Percentiles rank a stretch among this genome's conserved stretches.
Evolutionary conservation across 2,888 invertebrate species (phyloP).

Genomic region (Chydorus sphaericus): DNA sequence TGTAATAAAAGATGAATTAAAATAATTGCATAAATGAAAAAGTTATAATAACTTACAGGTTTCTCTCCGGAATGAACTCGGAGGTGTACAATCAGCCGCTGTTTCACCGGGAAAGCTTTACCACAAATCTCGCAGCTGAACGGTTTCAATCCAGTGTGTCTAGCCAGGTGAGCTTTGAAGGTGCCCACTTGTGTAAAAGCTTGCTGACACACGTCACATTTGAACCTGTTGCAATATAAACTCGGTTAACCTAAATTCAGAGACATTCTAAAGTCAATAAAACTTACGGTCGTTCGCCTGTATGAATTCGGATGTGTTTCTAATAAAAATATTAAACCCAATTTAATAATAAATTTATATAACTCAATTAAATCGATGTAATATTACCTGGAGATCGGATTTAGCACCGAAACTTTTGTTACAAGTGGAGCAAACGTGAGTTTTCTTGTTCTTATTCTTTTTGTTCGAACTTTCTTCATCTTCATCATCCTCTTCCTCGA

Average conservation of each 20-base stretch:
- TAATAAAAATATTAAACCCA: too few relatives aligned
- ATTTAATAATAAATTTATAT: too few relatives aligned
- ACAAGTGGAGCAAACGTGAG: slow-evolving; percentile 10
- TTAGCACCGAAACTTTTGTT: slow-evolving; percentile 5
- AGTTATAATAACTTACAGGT: neutral
- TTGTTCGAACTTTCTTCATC: neutral
- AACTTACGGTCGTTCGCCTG: slow-evolving; percentile 9
- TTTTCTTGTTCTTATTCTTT: neutral
- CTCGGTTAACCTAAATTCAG: neutral
- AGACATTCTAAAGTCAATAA: neutral
- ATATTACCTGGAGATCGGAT: slow-evolving; percentile 5
- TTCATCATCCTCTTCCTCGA: neutral
- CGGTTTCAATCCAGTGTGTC: slow-evolving; percentile 10
- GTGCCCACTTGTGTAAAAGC: slow-evolving; percentile 13
- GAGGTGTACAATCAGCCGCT: slow-evolving; percentile 12
- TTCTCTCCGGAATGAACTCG: slow-evolving; percentile 33
- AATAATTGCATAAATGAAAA: neutral
- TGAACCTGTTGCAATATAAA: neutral
- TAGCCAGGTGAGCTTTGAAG: slow-evolving; percentile 11
- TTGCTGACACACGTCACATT: slow-evolving; percentile 10
- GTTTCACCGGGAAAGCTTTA: slow-evolving; percentile 13
- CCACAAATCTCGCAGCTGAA: slow-evolving; percentile 9
- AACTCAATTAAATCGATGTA: too few relatives aligned
- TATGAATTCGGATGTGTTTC: slow-evolving; percentile 13
- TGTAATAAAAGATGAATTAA: slow-evolving; percentile 29